phyloP scores from a whole-genome alignment of 1,140 invertebrate genomes.

The Octopus sinensis region DNA sequence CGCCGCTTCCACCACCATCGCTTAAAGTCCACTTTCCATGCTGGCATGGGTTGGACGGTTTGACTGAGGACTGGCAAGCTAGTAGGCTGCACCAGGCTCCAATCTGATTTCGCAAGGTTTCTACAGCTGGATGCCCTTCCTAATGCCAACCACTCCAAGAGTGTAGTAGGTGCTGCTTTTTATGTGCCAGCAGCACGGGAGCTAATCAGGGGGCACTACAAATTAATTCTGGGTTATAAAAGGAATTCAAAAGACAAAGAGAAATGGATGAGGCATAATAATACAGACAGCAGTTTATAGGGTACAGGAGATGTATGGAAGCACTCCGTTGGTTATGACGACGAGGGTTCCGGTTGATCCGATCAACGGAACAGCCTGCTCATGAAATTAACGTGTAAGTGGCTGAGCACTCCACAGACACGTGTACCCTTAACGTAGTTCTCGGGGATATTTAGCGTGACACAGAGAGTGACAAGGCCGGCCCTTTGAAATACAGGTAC shows the following conservation, averaged over 20 bases:
- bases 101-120: neutral
- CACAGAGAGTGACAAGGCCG: too few species aligned
- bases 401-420: neutral
- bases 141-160: neutral
- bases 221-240: neutral
- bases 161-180: neutral
- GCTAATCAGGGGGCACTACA: neutral
- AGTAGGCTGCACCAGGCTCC: neutral
- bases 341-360: neutral
- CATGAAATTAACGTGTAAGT: neutral
- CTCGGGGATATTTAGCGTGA: too few species aligned
- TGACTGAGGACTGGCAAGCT: neutral
- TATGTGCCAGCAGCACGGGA: neutral
- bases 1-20: too few species aligned
- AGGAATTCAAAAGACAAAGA: neutral
- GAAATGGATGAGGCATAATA: neutral
- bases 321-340: neutral
- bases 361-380: neutral
- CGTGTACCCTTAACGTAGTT: constrained; percentile 5
- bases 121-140: neutral
- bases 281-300: neutral
- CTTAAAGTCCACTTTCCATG: neutral
- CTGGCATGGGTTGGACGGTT: too few species aligned
- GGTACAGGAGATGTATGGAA: neutral
- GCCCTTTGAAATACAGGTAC: too few species aligned